phyloP scores from a whole-genome alignment of 2,797 vertebrate genomes.

The Gouania willdenowi region DNA sequence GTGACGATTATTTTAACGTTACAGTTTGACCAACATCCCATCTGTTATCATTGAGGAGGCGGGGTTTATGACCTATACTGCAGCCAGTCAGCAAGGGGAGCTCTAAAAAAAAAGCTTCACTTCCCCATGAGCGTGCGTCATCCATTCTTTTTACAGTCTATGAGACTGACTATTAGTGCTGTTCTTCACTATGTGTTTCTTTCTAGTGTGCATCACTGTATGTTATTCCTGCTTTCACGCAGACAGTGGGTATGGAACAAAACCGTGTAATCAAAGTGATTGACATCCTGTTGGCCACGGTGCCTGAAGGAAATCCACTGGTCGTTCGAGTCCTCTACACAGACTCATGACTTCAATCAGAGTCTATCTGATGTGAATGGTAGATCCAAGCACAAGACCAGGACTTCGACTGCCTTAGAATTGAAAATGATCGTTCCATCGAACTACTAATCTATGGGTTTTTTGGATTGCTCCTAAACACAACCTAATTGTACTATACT shows the following conservation, averaged over 20 bases:
- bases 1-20: too few species aligned
- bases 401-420: too few species aligned
- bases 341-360: slow-evolving; percentile 8
- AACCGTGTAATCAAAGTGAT: slow-evolving; percentile 64
- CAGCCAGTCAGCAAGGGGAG: slow-evolving; percentile 27
- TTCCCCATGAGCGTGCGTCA: slow-evolving; percentile 27
- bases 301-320: slow-evolving; percentile 36
- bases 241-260: slow-evolving; percentile 50
- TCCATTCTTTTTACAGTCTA: slow-evolving; percentile 34
- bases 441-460: too few species aligned
- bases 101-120: slow-evolving; percentile 40
- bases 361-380: too few species aligned
- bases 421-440: too few species aligned
- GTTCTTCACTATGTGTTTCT: slow-evolving; percentile 32
- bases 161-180: slow-evolving; percentile 47
- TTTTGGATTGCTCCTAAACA: too few species aligned
- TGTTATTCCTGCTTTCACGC: slow-evolving; percentile 30
- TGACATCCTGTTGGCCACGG: slow-evolving; percentile 55
- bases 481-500: too few species aligned
- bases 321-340: slow-evolving; percentile 16
- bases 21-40: too few species aligned
- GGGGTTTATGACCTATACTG: too few species aligned
- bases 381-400: too few species aligned
- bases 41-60: too few species aligned
- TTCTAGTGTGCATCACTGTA: slow-evolving; percentile 25